Evolutionary conservation across 1,140 invertebrate species (phyloP), one percentile per base, ranked within the genome.

Genomic region (Heliconius eleuchia): DNA sequence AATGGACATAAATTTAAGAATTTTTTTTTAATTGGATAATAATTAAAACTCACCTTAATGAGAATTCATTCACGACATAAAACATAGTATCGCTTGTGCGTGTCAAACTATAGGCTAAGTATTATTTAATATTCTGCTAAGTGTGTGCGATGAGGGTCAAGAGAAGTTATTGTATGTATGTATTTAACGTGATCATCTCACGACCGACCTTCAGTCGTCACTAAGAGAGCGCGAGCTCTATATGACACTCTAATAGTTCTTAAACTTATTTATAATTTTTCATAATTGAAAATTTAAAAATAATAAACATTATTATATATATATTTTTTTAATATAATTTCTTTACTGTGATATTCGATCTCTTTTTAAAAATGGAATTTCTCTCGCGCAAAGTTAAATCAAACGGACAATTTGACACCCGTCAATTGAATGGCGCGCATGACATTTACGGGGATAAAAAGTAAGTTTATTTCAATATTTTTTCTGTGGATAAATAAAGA

Each of bases 331-430:
- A 77, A 72, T 34, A 76, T 77, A 78, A 60, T 76, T 23, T 23
- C 27, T 83, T 55, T 52, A 77, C 84, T 88, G 87, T 88, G 86
- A 88, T 85, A 90, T 85, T 79, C 52, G 83, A 88, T 86, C 83
- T 88, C 87, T 81, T 87, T 88, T 87, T 73, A 79, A 90, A 91
- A 86, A 94, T 94, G 91, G 92, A 92, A 88, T 91, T 88, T 55
- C 60, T 88, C 57, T 83, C 86, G 2, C 88, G 87, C 39, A 91
- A 91, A 87, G 86, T 89, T 23, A 91, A 90, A 78, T 88, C 88
- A 19, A 85, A 89, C 77, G 84, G 81, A 39, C 85, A 91, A 77
- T 80, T 89, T 85, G 89, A 91, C 84, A 76, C 76, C 82, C 83
- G 87, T 90, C 92, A 91, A 60, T 75, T 89, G 82, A 93, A 92